These are phyloP conservation scores for Micromys minutus DNA, from an alignment of 2,113 vertebrate genomes.

Conservation along the genomic window DNA sequence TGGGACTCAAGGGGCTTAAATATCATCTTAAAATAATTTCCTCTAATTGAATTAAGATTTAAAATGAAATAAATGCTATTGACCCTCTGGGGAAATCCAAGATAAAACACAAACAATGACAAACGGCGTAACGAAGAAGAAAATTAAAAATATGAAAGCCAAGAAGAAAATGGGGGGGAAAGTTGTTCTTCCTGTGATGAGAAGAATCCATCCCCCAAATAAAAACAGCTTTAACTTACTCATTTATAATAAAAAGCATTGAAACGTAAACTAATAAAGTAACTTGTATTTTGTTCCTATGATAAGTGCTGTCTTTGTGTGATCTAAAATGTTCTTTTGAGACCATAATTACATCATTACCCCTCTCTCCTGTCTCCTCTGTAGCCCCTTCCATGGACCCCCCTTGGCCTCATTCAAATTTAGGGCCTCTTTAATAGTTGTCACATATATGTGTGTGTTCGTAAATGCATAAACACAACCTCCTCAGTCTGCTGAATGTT, in stretches of 20 bases:
- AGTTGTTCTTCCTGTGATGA: slow-evolving; percentile 2
- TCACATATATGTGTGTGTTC: not conserved
- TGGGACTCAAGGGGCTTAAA: slow-evolving; percentile 13
- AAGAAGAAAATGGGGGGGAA: not conserved
- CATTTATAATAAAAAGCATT: not conserved
- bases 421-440: not conserved
- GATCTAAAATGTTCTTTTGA: not conserved
- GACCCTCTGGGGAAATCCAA: slow-evolving; percentile 8
- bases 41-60: slow-evolving; percentile 29
- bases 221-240: not conserved
- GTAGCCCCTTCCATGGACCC: not conserved
- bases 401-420: not conserved
- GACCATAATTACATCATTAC: not conserved
- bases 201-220: not conserved
- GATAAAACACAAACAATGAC: not conserved
- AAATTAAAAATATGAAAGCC: not conserved
- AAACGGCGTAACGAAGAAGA: not conserved
- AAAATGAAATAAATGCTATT: slow-evolving; percentile 37
- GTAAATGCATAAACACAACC: not conserved
- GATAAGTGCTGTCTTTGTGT: not conserved
- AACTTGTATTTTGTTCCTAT: not conserved
- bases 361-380: not conserved
- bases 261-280: not conserved
- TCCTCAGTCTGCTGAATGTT: not conserved
- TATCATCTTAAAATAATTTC: slow-evolving; percentile 33